These are phyloP conservation scores for Emydocephalus ijimae DNA, from an alignment of 2,113 vertebrate species.

Conservation along the genomic window DNA sequence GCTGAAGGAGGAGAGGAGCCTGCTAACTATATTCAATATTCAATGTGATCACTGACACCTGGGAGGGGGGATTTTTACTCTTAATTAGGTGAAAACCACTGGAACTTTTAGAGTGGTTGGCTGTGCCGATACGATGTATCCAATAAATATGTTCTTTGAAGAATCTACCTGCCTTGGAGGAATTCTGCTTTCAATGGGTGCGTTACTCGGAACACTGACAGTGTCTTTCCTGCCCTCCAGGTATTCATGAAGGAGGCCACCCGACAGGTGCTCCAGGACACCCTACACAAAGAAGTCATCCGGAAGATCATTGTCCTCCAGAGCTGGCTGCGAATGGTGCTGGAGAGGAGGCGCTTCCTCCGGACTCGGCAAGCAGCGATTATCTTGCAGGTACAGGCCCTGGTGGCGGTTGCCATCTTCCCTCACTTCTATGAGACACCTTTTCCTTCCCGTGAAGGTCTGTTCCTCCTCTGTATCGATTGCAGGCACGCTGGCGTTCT, in stretches of 20 bases:
- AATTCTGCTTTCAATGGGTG: too few species aligned
- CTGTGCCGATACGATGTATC: too few species aligned
- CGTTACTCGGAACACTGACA: too few species aligned
- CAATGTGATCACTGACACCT: too few species aligned
- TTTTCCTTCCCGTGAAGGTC: neutral
- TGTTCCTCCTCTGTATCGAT: neutral
- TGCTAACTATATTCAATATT: too few species aligned
- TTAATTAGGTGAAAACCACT: too few species aligned
- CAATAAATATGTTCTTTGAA: too few species aligned
- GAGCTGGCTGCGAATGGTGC: conserved; percentile 82
- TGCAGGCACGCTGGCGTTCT: conserved; percentile 77
- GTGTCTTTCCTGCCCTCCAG: conserved; percentile 58
- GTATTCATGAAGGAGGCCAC: conserved; percentile 94
- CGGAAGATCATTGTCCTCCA: conserved; percentile 90
- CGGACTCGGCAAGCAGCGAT: conserved; percentile 73
- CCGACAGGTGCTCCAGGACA: conserved; percentile 87
- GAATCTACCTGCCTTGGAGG: too few species aligned
- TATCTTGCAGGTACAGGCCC: conserved; percentile 80
- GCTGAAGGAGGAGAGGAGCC: too few species aligned
- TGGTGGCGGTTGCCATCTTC: accelerated
- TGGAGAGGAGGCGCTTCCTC: conserved; percentile 83
- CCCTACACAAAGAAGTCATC: conserved; percentile 90
- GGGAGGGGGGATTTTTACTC: too few species aligned
- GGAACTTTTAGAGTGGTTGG: too few species aligned
- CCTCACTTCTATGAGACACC: accelerated